A percentile compares a stretch with the other conserved stretches of the same genome.
Evolutionary conservation across 2,113 vertebrate species (phyloP).

Genomic region (Micronycteris hirsuta): DNA sequence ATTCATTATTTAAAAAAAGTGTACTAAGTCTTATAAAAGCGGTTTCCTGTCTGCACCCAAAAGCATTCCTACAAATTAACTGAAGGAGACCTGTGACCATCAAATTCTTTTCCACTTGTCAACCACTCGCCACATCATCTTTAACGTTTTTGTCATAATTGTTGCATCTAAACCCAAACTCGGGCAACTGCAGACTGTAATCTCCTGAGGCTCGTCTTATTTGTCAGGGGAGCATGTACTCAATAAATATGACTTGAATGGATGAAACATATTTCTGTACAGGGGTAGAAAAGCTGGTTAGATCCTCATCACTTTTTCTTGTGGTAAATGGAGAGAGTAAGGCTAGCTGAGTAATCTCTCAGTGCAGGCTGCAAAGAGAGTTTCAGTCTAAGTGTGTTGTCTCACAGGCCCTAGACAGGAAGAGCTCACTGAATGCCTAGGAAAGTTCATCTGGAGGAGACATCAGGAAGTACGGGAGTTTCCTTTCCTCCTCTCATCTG

Average conservation of each 20-base stretch:
- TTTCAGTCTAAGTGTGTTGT: background rate
- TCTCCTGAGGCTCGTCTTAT: background rate
- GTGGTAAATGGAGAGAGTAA: background rate
- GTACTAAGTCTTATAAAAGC: background rate
- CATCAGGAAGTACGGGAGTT: background rate
- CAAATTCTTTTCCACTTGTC: background rate
- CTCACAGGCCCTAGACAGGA: background rate
- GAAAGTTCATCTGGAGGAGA: background rate
- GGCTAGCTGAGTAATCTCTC: background rate
- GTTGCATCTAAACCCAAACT: background rate
- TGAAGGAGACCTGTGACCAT: background rate
- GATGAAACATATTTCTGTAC: constrained; percentile 1
- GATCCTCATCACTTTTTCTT: background rate
- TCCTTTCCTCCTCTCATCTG: background rate
- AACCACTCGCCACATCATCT: background rate
- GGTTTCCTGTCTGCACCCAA: background rate
- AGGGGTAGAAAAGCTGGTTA: background rate
- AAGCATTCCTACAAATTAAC: background rate
- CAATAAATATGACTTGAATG: background rate
- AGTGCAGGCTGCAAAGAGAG: background rate
- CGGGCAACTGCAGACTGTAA: background rate
- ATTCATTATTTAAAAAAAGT: constrained; percentile 24
- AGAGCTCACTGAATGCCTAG: background rate
- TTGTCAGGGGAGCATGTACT: background rate
- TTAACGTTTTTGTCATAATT: background rate